Evolutionary conservation across 2,113 vertebrate genomes (phyloP).

Genomic region (Acrocephalus arundinaceus): DNA sequence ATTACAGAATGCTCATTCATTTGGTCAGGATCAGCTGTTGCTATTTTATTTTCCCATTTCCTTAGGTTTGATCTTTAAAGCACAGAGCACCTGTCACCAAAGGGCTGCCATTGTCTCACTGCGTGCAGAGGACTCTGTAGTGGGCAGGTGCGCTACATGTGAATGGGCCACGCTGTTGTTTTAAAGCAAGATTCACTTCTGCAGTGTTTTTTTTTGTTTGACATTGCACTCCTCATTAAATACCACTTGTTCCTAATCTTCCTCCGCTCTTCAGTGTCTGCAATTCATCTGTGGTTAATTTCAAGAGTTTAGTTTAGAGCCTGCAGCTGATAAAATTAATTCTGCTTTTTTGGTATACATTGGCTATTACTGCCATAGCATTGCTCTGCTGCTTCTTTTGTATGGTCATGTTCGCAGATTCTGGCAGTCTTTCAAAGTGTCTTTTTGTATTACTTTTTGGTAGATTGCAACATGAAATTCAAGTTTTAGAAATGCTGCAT

Average conservation of each 20-base stretch:
- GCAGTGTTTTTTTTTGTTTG: neutral
- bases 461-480: neutral
- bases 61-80: neutral
- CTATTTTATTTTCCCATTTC: neutral
- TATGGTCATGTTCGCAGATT: neutral
- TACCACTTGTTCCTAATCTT: neutral
- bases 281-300: neutral
- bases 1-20: neutral
- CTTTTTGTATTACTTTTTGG: neutral
- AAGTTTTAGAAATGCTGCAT: neutral
- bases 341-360: neutral
- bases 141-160: rapidly evolving
- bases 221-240: neutral
- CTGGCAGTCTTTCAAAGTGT: neutral
- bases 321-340: neutral
- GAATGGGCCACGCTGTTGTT: neutral
- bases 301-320: neutral
- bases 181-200: neutral
- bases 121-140: rapidly evolving
- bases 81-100: neutral
- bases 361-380: neutral
- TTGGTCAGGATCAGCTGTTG: neutral
- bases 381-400: neutral
- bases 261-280: neutral
- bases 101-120: neutral